Base-by-base conservation (phyloP, 1,140 invertebrate species). In the Drosophila subpulchrella region DNA sequence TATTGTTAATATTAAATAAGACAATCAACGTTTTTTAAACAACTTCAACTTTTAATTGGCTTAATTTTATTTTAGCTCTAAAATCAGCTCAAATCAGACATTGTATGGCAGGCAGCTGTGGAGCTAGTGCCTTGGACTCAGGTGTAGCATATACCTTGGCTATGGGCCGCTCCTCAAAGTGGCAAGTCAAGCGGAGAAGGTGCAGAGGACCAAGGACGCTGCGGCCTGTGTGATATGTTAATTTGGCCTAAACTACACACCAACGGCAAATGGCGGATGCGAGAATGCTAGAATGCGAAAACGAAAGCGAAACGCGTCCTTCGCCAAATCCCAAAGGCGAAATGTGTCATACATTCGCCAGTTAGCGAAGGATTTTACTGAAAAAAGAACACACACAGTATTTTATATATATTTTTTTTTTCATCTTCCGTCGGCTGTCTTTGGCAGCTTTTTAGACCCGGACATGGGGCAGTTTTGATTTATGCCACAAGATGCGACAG, bases 171-270 rank as follows among this genome's bases (percentile, higher is more conserved):
- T 59, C 32, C 81, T 84, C 81, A 84, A 84, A 84, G 81, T 77
- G 81, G 61, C 81, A 85, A 84, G 62, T 84, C 59, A 81, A 70
- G 81, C 81, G 75, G 47, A 79, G 66, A 24, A 51, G 57, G 42
- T 50, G 36, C 20, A 61, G 60, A 61, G 48, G 67, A 34, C 32
- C 68, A 77, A 73, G 73, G 65, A 75, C 71, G 51, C 48, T 75
- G 73, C 73, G 76, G 66, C 77, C 60, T 85, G 56, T 81, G 81
- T 57, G 81, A 84, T 84, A 84, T 84, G 81, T 84, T 84, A 84
- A 84, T 85, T 84, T 85, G 61, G 75, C 61, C 80, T 84, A 83
- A 83, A 83, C 81, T 84, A 83, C 81, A 68, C 55, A 38, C 34
- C 68, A 36, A 38, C 12, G 42, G 63, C 27, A 47, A 62, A 36